Base-by-base conservation (phyloP, 2,797 vertebrate species). In the Serranus cabrilla region DNA sequence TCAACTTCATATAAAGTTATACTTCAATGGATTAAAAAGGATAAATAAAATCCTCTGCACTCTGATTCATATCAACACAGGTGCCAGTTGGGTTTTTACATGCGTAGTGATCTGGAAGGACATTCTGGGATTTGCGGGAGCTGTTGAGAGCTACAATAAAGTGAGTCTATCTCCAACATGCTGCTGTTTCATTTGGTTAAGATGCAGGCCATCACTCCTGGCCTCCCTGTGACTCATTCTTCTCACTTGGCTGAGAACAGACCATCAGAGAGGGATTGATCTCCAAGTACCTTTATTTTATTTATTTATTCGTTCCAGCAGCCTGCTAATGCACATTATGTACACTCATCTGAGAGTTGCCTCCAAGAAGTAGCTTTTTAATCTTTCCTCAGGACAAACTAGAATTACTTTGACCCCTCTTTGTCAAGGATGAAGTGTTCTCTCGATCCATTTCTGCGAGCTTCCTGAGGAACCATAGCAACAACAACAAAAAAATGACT, bases 391-490 rank as follows among this genome's bases (percentile, higher is more conserved):
- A 31, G 70, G 67, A 85, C 50, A 80, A 75, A 63, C 43, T 45
- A 59, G 39, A 75, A 76, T 83, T 71, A 67, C 78, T 75, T 82
- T 90, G 85, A 91, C 86, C 91, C 81, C 71, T 84, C 85, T 89
- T 85, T 88, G 80, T 89, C 75, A 83, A 50, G 63, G 78, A 62
- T 79, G 42, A 68, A 86, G 67, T 73, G 65, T 75, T 84, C 80
- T 83, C 52, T 76, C 80, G 73, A 81, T 86, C 80, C 45, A 78
- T 87, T 85, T 82, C 58, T 37, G 67, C 52, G 16, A 31, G 59
- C 75, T 51, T 71, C 73, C 57, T 39, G 37, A 74, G 75, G 70
- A 78, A 66, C 81, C 73, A 70, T 84, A 82, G 81, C 78, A 83
- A 80, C 70, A 59, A 71, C 68, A 59, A 21, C 34, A 71, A 66